A percentile compares a stretch with the other conserved stretches of the same genome.
These are phyloP conservation scores for Poeciliopsis turrubarensis DNA, from an alignment of 2,113 vertebrate species.

Conservation along the genomic window DNA sequence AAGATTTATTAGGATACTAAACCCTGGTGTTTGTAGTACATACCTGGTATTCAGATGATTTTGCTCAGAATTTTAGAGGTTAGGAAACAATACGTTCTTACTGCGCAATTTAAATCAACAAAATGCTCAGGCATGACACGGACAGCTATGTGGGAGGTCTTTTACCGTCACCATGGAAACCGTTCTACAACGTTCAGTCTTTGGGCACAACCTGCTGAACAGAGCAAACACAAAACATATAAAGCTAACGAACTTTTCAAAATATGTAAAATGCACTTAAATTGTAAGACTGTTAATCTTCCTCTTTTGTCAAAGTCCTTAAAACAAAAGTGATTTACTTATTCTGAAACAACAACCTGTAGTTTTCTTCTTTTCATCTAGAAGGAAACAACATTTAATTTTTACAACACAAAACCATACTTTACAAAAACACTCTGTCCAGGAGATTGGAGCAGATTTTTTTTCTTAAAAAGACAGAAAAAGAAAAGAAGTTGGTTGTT, in stretches of 20 bases:
- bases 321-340: background rate
- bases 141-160: too few relatives aligned
- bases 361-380: background rate
- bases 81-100: too few relatives aligned
- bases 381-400: background rate
- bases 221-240: background rate
- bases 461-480: constrained; percentile 12
- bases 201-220: too few relatives aligned
- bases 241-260: background rate
- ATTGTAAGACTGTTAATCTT: constrained; percentile 10
- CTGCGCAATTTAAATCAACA: too few relatives aligned
- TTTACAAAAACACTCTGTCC: background rate
- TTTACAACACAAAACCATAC: constrained; percentile 2
- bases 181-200: constrained; percentile 7
- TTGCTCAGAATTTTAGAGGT: too few relatives aligned
- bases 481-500: background rate
- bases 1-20: too few relatives aligned
- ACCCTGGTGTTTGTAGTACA: too few relatives aligned
- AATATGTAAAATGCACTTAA: constrained; percentile 12
- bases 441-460: background rate
- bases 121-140: too few relatives aligned
- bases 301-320: constrained; percentile 37
- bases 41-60: too few relatives aligned
- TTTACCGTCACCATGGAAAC: constrained; percentile 71
- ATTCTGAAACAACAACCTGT: too few relatives aligned